These are phyloP conservation scores for Autographa gamma DNA, from an alignment of 2,888 invertebrate genomes.

Conservation along the genomic window DNA sequence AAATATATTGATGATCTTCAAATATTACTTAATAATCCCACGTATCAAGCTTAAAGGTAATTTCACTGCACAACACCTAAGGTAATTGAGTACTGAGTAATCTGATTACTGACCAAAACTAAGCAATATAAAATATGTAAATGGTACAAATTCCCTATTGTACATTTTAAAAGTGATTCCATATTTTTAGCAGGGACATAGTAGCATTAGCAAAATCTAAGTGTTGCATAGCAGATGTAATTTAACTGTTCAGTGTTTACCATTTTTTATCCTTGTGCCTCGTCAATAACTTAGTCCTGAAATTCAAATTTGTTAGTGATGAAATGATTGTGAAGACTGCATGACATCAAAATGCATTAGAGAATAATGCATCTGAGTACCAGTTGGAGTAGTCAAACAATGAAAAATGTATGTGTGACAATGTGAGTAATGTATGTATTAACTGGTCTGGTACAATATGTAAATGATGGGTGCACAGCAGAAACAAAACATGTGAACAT, in stretches of 20 bases:
- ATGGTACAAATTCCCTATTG: slow-evolving; percentile 34
- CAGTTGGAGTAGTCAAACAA: slow-evolving; percentile 16
- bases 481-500: slow-evolving; percentile 6
- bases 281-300: slow-evolving; percentile 96
- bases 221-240: slow-evolving; percentile 77
- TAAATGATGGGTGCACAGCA: slow-evolving; percentile 23
- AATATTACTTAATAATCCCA: slow-evolving; percentile 47
- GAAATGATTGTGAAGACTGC: slow-evolving; percentile 79
- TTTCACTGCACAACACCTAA: slow-evolving; percentile 52
- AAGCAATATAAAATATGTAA: slow-evolving; percentile 35
- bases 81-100: slow-evolving; percentile 27
- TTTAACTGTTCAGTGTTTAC: slow-evolving; percentile 88
- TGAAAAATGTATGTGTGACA: slow-evolving; percentile 24
- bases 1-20: slow-evolving; percentile 22
- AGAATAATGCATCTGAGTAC: slow-evolving; percentile 29
- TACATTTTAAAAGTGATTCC: slow-evolving; percentile 36
- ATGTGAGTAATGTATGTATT: slow-evolving; percentile 28
- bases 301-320: slow-evolving; percentile 90
- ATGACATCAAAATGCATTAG: slow-evolving; percentile 57
- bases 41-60: slow-evolving; percentile 41
- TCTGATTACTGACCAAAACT: slow-evolving; percentile 33
- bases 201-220: slow-evolving; percentile 75
- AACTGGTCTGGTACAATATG: slow-evolving; percentile 21
- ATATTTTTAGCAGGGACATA: slow-evolving; percentile 59
- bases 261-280: slow-evolving; percentile 95